Evolutionary conservation across 2,113 vertebrate genomes (phyloP), one percentile per base, ranked within the genome.

Genomic region (Barbus barbus): DNA sequence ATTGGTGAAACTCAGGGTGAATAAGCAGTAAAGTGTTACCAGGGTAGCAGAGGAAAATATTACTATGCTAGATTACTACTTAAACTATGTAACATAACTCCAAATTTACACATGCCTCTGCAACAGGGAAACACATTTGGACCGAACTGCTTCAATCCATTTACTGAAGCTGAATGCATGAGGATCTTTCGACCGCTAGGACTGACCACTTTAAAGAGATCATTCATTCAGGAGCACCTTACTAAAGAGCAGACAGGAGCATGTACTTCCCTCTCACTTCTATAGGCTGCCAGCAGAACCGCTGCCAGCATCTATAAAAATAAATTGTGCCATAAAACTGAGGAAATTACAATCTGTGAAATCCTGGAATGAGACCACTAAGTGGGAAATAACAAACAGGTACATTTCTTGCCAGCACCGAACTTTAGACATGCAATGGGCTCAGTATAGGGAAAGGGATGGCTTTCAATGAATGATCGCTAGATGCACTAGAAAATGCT

Each of bases 241-340:
- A 84, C 28, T 81, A 71, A 81, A 56, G 63, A 83, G 82, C 79
- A 82, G 51, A 72, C 73, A 81, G 71, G 58, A 67, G 77, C 84
- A 74, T 58, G 85, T 65, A 75, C 82, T 83, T 86, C 78, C 56
- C 77, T 83, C 63, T 65, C 36, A 36, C 81, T 85, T 63, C 78
- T 85, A n/a, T n/a, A n/a, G 67, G 60, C 73, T 87, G 75, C 78
- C 85, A 58, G 78, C 82, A 83, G 51, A 87, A 83, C 51, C 65
- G 65, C 78, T 88, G 88, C 86, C 89, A 90, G 85, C 46, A 72
- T 81, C 88, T 84, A 88, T 89, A 88, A 90, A 90, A 90, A 86
- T 86, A 90, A 89, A 89, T 76, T 88, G 84, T 81, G 73, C 78
- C 84, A 90, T 89, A 86, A 88, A 90, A 85, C 69, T 60, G 63